phyloP scores from a whole-genome alignment of 1,140 invertebrate species.

The Dolichoris vasculosae region DNA sequence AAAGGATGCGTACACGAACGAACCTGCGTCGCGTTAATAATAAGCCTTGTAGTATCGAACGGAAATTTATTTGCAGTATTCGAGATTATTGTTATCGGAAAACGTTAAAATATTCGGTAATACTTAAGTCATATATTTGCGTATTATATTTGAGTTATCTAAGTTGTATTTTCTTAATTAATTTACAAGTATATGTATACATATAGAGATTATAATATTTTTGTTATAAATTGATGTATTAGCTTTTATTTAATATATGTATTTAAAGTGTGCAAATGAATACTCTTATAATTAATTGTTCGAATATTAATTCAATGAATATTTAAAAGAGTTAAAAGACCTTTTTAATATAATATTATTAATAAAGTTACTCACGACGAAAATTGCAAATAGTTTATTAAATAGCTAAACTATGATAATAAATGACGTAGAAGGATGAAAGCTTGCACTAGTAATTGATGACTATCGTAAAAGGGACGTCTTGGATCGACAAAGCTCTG shows the following conservation, averaged over 20 bases:
- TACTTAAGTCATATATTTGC: not conserved
- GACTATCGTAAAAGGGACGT: slow-evolving; percentile 38
- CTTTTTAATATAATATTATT: not conserved
- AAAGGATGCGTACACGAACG: not conserved
- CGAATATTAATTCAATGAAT: too few relatives aligned
- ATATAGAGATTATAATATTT: too few relatives aligned
- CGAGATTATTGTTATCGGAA: not conserved
- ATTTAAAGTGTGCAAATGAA: too few relatives aligned
- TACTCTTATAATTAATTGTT: too few relatives aligned
- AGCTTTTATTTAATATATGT: too few relatives aligned
- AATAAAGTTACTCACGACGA: not conserved
- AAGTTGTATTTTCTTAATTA: too few relatives aligned
- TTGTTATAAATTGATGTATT: too few relatives aligned
- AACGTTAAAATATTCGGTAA: not conserved
- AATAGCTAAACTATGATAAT: not conserved
- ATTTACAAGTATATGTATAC: too few relatives aligned
- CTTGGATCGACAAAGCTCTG: slow-evolving; percentile 26
- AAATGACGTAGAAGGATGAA: not conserved
- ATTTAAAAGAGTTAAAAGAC: too few relatives aligned
- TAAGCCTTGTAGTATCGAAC: not conserved
- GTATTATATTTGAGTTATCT: not conserved
- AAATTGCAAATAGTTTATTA: not conserved
- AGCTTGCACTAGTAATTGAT: not conserved
- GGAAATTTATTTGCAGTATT: not conserved
- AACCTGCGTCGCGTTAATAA: not conserved